Conservation (phyloP, 2,113 vertebrate species). For the Fregata magnificens region DNA sequence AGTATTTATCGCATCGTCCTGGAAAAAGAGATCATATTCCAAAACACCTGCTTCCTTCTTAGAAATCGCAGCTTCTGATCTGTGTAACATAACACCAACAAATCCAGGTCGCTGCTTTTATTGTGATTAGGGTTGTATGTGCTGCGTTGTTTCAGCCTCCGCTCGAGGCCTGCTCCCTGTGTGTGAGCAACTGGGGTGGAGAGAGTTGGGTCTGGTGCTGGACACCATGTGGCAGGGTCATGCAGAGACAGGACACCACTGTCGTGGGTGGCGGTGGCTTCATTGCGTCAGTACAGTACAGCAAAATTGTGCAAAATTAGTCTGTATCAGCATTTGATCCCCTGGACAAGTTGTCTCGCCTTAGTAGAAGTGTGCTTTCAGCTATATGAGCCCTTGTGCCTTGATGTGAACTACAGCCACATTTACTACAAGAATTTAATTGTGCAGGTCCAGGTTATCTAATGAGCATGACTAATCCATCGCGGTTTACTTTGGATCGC, state of each 20-base stretch:
- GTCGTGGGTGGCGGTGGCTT: fast-evolving
- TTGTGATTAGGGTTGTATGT: background rate
- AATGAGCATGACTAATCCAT: background rate
- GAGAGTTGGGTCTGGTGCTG: background rate
- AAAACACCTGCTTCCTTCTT: background rate
- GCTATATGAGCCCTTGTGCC: background rate
- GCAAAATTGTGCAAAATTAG: background rate
- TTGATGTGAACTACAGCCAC: background rate
- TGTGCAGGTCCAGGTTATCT: background rate
- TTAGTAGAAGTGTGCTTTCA: background rate
- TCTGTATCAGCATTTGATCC: background rate
- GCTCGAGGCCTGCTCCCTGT: background rate
- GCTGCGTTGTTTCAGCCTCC: background rate
- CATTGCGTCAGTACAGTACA: background rate
- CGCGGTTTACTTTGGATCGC: fast-evolving
- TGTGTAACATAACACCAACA: background rate
- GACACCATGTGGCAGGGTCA: fast-evolving
- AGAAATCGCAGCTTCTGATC: background rate
- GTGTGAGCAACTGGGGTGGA: background rate
- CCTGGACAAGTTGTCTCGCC: background rate
- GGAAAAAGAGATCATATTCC: conserved; percentile 49
- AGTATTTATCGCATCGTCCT: background rate
- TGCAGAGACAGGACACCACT: background rate
- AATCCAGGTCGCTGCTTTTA: conserved; percentile 5
- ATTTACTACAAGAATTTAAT: background rate